These are phyloP conservation scores for Heliothis virescens DNA, from an alignment of 1,140 invertebrate genomes.

Conservation along the genomic window DNA sequence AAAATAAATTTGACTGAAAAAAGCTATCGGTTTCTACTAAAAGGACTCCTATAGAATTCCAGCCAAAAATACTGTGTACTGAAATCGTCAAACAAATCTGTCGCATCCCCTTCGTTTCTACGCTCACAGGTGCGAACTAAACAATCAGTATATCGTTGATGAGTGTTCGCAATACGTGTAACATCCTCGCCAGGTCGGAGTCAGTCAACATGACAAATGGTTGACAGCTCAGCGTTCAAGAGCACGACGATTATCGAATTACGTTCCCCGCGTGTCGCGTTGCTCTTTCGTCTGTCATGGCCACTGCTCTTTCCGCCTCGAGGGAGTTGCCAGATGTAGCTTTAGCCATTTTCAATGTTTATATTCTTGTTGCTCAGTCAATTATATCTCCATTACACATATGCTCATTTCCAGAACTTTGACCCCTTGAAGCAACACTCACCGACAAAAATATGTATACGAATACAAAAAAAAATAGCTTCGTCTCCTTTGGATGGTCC, in stretches of 20 bases:
- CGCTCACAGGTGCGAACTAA: constrained; percentile 11
- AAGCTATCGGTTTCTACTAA: no score
- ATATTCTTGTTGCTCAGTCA: background rate
- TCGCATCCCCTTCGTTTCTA: constrained; percentile 3
- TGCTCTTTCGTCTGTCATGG: constrained; percentile 83
- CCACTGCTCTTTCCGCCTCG: constrained; percentile 75
- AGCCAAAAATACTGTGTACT: no score
- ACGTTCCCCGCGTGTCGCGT: constrained; percentile 67
- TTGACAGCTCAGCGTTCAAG: constrained; percentile 66
- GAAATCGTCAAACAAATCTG: background rate
- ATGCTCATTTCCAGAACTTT: no score
- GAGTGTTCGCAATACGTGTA: constrained; percentile 29
- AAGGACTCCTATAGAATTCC: no score
- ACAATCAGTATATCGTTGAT: constrained; percentile 12
- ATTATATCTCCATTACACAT: background rate
- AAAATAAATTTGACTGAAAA: no score
- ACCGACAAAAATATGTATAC: no score
- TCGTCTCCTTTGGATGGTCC: no score
- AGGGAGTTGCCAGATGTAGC: constrained; percentile 58
- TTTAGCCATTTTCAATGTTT: background rate
- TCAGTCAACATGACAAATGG: constrained; percentile 66
- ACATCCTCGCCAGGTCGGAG: constrained; percentile 43
- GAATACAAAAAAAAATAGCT: no score
- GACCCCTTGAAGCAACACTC: no score
- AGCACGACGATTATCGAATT: constrained; percentile 81